A percentile compares a stretch with the other conserved stretches of the same genome.
Conservation (phyloP, 2,113 vertebrate species). For the Atractosteus spatula region DNA sequence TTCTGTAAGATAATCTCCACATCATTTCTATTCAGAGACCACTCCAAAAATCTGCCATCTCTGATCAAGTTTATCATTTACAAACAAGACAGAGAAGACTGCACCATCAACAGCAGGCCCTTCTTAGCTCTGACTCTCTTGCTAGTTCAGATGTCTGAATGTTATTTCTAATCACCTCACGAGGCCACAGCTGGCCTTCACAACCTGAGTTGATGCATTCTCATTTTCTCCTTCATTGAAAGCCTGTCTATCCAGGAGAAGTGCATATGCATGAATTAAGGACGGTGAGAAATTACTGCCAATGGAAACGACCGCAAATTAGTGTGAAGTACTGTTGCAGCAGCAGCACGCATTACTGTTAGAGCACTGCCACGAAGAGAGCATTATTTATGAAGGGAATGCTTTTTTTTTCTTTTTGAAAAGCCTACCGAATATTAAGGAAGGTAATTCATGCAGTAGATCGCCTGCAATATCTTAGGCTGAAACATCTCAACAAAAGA, state of each 20-base stretch:
- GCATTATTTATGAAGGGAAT: conserved; percentile 19
- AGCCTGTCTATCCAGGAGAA: conserved; percentile 43
- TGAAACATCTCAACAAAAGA: no score
- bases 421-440: not conserved
- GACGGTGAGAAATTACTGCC: conserved; percentile 39
- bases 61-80: no score
- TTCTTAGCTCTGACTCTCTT: conserved; percentile 19
- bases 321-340: conserved; percentile 11
- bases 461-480: no score
- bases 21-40: no score
- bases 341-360: conserved; percentile 1
- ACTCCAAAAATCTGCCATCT: no score
- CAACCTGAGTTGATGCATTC: conserved; percentile 23
- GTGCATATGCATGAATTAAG: conserved; percentile 44
- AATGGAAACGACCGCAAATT: conserved; percentile 25
- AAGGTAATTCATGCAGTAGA: not conserved
- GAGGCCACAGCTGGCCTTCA: conserved; percentile 13
- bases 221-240: conserved; percentile 50
- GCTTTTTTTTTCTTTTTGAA: not conserved
- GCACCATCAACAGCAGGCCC: conserved; percentile 18
- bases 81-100: conserved; percentile 10
- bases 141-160: conserved; percentile 25
- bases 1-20: no score
- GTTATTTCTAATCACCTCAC: conserved; percentile 33
- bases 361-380: conserved; percentile 7